Conservation (phyloP, 2,888 invertebrate genomes). For the Myathropa florea region DNA sequence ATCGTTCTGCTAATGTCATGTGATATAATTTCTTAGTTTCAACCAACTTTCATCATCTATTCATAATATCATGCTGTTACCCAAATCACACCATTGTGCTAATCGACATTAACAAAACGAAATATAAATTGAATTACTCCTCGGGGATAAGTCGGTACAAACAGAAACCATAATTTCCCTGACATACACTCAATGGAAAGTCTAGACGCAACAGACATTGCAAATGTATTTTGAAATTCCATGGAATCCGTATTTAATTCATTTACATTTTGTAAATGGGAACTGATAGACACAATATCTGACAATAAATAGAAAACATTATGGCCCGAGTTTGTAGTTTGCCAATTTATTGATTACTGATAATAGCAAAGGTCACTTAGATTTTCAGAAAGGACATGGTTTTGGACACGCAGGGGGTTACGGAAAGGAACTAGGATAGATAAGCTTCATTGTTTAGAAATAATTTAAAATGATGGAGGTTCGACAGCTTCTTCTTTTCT, state of each 20-base stretch:
- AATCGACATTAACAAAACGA: neutral
- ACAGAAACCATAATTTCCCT: neutral
- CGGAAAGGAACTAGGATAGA: too few species aligned
- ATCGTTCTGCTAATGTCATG: neutral
- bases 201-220: conserved; percentile 9
- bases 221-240: neutral
- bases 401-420: too few species aligned
- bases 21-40: neutral
- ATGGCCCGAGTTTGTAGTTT: too few species aligned
- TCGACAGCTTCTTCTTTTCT: too few species aligned
- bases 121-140: conserved; percentile 4
- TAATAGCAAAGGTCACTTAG: too few species aligned
- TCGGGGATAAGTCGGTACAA: neutral
- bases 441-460: too few species aligned
- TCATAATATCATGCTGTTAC: neutral
- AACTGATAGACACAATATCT: too few species aligned
- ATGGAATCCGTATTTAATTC: neutral
- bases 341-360: too few species aligned
- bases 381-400: too few species aligned
- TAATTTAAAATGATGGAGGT: too few species aligned
- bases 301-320: too few species aligned
- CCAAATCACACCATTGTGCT: neutral
- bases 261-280: too few species aligned
- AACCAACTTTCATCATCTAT: neutral
- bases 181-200: neutral